A percentile compares a stretch with the other conserved stretches of the same genome.
Evolutionary conservation across 2,113 vertebrate genomes (phyloP).

Genomic region (Odobenus rosmarus): DNA sequence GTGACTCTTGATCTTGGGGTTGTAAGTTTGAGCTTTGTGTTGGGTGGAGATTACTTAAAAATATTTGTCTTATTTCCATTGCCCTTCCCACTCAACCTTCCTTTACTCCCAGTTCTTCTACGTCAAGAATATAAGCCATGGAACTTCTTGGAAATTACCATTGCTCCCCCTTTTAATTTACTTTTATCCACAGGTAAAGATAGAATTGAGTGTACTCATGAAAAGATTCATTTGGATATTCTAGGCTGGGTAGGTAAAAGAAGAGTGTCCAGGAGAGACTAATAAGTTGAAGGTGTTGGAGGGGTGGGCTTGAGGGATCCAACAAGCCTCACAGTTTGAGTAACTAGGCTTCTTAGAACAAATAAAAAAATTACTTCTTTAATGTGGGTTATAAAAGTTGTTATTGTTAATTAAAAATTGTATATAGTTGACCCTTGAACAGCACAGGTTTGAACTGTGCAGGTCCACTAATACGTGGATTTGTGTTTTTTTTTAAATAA

Average conservation of each 20-base stretch:
- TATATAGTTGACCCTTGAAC: neutral
- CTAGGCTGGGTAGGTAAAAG: neutral
- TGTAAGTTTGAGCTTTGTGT: neutral
- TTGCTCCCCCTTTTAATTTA: neutral
- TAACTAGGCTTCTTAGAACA: neutral
- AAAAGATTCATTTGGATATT: neutral
- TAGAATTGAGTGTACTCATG: neutral
- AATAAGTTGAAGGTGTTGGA: neutral
- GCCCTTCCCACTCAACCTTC: neutral
- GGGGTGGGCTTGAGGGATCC: neutral
- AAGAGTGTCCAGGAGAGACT: neutral
- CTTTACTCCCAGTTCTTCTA: neutral
- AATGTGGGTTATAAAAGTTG: neutral
- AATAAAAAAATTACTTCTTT: neutral
- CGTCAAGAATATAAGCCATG: neutral
- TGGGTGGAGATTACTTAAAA: neutral
- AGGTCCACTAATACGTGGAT: neutral
- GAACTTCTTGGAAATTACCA: neutral
- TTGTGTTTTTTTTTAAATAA: neutral
- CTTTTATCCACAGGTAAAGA: neutral
- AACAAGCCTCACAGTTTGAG: neutral
- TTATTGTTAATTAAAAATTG: neutral
- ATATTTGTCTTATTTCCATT: neutral
- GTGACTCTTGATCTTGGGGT: neutral
- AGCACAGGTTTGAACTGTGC: neutral